Evolutionary conservation across 2,797 vertebrate species (phyloP), one percentile per base, ranked within the genome.

Genomic region (Myripristis murdjan): DNA sequence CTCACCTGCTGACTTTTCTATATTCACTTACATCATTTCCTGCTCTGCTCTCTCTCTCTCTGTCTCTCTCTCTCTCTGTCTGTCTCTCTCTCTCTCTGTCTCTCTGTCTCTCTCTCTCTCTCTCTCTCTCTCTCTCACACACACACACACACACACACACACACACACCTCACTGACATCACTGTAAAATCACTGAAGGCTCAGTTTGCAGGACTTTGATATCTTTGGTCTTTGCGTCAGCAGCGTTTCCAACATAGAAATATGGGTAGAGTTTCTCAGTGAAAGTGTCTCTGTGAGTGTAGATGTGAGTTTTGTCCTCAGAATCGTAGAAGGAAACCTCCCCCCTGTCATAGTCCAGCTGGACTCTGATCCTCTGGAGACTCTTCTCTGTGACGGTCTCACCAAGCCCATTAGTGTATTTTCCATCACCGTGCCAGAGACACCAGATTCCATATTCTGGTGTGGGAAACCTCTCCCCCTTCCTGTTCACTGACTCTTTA

Each of bases 311-410:
- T 54, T 12, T 76, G 47, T 69, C 77, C 28, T 73, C 58, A 48
- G 69, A 1, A 56, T 81, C 1, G 6, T 74, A 82, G 64, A 82
- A 87, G 46, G 70, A 79, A 64, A 84, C 57, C n/a, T 69, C 43
- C 41, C 63, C 74, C 12, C 15, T 46, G 23, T 76, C 65, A 65
- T 62, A 82, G 74, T 87, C 74, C 60, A 86, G 60, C 64, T 80
- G 57, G 51, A 85, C 70, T 58, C 59, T 70, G 62, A 72, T 74
- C 66, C 55, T 80, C 56, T 68, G 56, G 12, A 65, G 79, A 67
- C 47, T 76, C 56, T 68, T 35, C 63, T 75, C 18, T 47, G 0
- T 22, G 6, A 84, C 15, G 14, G 48, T 57, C 18, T 68, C 0
- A 57, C 39, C 8, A 31, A 1, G 0, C 18, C 18, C 56, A 54